These are phyloP conservation scores for Panagrolaimus sp. DNA, from an alignment of 1,140 invertebrate genomes.

Conservation along the genomic window DNA sequence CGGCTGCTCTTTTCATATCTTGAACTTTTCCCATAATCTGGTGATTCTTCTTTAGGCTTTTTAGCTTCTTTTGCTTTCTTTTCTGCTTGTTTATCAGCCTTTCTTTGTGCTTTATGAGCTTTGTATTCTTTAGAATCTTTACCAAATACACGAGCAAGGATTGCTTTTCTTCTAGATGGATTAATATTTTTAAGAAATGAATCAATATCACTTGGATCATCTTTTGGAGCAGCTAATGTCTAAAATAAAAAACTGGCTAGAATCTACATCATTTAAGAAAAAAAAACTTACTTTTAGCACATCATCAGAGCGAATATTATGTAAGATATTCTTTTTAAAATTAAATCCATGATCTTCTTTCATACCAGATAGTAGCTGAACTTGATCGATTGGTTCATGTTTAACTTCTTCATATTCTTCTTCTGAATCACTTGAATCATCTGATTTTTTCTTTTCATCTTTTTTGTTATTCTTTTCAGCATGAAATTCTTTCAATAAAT, in stretches of 20 bases:
- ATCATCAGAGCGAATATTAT: constrained; percentile 35
- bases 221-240: too few species aligned
- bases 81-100: neutral
- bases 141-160: neutral
- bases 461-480: constrained; percentile 23
- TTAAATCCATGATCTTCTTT: constrained; percentile 45
- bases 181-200: neutral
- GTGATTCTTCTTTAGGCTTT: neutral
- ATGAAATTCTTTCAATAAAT: constrained; percentile 48
- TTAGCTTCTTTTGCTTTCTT: neutral
- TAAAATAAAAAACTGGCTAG: too few species aligned
- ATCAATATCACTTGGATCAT: too few species aligned
- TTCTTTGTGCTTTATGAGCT: neutral
- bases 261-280: neutral
- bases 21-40: neutral
- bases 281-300: constrained; percentile 31
- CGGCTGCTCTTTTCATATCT: too few species aligned
- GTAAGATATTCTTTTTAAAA: constrained; percentile 40
- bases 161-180: neutral
- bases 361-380: constrained; percentile 39
- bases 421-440: constrained; percentile 23
- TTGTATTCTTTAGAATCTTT: constrained; percentile 14
- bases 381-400: constrained; percentile 29
- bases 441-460: constrained; percentile 15
- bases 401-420: constrained; percentile 14